phyloP scores from a whole-genome alignment of 2,888 invertebrate genomes.

The Drosophila nr. perissopoda region DNA sequence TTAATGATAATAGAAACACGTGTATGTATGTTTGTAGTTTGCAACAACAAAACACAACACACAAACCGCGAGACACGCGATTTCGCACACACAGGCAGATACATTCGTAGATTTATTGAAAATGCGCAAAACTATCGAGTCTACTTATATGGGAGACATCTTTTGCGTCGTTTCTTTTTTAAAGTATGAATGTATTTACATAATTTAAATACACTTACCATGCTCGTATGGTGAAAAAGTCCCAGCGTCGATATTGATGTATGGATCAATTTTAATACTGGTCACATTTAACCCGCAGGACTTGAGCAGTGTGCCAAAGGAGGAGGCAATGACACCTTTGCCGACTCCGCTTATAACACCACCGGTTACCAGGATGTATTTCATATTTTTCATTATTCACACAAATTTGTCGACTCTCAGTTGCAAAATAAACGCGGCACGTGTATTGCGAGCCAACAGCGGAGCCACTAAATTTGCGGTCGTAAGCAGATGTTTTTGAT shows the following conservation, averaged over 20 bases:
- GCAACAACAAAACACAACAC: not conserved
- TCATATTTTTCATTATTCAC: constrained; percentile 87
- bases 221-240: constrained; percentile 99
- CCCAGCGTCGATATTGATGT: constrained; percentile 99
- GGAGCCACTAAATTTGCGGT: not conserved
- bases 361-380: constrained; percentile 99
- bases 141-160: not conserved
- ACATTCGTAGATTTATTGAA: constrained; percentile 19
- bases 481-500: too few relatives aligned
- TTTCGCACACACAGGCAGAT: not conserved
- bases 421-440: constrained; percentile 20
- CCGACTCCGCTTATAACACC: constrained; percentile 99
- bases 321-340: constrained; percentile 97
- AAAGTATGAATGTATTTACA: not conserved
- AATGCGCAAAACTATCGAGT: constrained; percentile 82
- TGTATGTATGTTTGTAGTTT: not conserved
- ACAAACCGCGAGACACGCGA: not conserved
- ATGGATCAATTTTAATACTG: constrained; percentile 99
- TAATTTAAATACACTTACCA: constrained; percentile 87
- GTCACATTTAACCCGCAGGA: constrained; percentile 98
- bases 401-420: not conserved
- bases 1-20: not conserved
- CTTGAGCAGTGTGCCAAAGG: constrained; percentile 97
- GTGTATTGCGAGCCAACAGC: not conserved
- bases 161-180: constrained; percentile 35